phyloP scores from a whole-genome alignment of 2,888 invertebrate genomes.

The Didymodactylos carnosus region DNA sequence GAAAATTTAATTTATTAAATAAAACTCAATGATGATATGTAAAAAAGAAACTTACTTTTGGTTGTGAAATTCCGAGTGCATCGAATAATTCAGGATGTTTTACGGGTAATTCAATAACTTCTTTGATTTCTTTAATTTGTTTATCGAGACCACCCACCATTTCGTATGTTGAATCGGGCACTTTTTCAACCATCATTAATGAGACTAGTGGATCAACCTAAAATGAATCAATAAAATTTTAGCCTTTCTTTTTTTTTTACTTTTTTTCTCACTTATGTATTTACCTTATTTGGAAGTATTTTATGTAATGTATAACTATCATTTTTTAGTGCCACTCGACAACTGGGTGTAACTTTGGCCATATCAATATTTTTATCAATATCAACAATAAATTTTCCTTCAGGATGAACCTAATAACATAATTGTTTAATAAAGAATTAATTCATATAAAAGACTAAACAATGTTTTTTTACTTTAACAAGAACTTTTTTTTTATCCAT shows the following conservation, averaged over 20 bases:
- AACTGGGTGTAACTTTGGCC: constrained; percentile 86
- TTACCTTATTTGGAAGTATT: constrained; percentile 78
- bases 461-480: constrained; percentile 47
- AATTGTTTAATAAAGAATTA: neutral
- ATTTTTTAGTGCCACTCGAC: constrained; percentile 84
- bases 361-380: constrained; percentile 97
- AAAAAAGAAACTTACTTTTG: constrained; percentile 44
- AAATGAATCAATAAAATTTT: constrained; percentile 31
- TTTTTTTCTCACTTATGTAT: constrained; percentile 22
- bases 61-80: constrained; percentile 91
- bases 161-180: constrained; percentile 97
- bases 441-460: neutral
- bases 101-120: constrained; percentile 94
- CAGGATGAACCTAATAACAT: constrained; percentile 64
- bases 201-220: constrained; percentile 78
- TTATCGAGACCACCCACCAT: constrained; percentile 99
- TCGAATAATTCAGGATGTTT: constrained; percentile 99
- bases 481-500: constrained; percentile 99
- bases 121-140: constrained; percentile 98
- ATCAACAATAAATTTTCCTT: constrained; percentile 98
- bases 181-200: constrained; percentile 99
- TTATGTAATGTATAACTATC: constrained; percentile 96
- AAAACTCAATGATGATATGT: neutral
- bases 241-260: neutral
- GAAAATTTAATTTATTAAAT: neutral